phyloP scores from a whole-genome alignment of 2,888 invertebrate species.

The Noctua janthe region DNA sequence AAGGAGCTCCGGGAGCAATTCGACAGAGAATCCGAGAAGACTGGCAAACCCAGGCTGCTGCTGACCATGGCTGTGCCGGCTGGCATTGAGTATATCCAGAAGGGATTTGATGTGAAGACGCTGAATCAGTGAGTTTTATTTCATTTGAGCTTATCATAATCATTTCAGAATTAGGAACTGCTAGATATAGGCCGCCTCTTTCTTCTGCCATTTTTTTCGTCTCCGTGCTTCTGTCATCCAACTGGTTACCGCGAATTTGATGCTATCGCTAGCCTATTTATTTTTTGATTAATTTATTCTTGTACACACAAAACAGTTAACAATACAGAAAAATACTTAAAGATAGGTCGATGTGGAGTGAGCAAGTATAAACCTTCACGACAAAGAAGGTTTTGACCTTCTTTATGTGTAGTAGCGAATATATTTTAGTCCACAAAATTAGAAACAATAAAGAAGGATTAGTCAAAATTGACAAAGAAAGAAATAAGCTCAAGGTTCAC shows the following conservation, averaged over 20 bases:
- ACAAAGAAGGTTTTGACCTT: not conserved
- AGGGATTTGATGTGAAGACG: slow-evolving; percentile 97
- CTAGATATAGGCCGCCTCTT: not conserved
- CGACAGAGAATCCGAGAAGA: slow-evolving; percentile 95
- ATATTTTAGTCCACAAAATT: not conserved
- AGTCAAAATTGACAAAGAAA: slow-evolving; percentile 2
- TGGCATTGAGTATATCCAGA: slow-evolving; percentile 97
- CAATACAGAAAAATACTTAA: too few relatives aligned
- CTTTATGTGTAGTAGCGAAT: not conserved
- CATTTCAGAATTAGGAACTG: not conserved
- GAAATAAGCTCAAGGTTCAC: slow-evolving; percentile 22
- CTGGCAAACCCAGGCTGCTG: slow-evolving; percentile 94
- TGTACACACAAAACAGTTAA: not conserved
- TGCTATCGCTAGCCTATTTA: not conserved
- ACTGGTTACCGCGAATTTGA: not conserved
- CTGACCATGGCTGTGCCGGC: slow-evolving; percentile 98
- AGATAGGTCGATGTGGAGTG: not conserved
- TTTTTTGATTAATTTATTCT: not conserved
- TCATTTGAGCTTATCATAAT: not conserved
- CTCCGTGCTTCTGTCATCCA: not conserved
- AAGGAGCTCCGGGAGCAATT: slow-evolving; percentile 97
- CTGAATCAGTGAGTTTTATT: slow-evolving; percentile 93
- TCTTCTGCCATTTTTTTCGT: not conserved
- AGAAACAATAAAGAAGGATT: not conserved
- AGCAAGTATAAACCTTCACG: not conserved